A percentile compares a stretch with the other conserved stretches of the same genome.
Conservation (phyloP, 2,888 invertebrate genomes). For the Oithona nana region DNA sequence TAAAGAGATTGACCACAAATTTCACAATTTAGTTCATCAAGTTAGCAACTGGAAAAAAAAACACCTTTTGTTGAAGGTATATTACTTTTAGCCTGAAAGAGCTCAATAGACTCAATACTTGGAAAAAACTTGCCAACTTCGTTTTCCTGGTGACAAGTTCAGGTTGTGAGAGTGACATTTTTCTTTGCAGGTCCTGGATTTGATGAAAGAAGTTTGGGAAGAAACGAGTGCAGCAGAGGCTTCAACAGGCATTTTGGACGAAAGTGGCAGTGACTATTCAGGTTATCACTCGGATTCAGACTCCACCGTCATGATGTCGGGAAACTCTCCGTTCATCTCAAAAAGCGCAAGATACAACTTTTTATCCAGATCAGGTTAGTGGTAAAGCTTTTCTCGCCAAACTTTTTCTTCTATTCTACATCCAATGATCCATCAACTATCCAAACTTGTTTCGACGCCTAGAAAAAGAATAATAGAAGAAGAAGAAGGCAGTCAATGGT, state of each 20-base stretch:
- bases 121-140: no score
- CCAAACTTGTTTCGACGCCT: no score
- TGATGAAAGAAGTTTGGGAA: slow-evolving; percentile 42
- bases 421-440: neutral
- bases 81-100: no score
- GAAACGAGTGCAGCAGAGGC: slow-evolving; percentile 19
- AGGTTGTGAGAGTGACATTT: no score
- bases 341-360: slow-evolving; percentile 32
- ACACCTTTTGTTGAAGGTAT: no score
- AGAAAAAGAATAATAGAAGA: no score
- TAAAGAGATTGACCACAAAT: no score
- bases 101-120: no score
- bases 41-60: no score
- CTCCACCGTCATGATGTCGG: slow-evolving; percentile 32
- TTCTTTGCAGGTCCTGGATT: slow-evolving; percentile 45
- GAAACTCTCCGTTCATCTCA: slow-evolving; percentile 32
- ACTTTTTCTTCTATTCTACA: neutral
- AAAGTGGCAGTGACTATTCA: slow-evolving; percentile 43
- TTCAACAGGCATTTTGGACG: slow-evolving; percentile 24
- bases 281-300: slow-evolving; percentile 70
- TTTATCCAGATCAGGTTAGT: slow-evolving; percentile 31
- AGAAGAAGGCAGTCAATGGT: no score
- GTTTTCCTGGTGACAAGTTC: no score
- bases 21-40: no score
- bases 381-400: neutral